Evolutionary conservation across 2,797 vertebrate species (phyloP), one percentile per base, ranked within the genome.

Genomic region (Enoplosus armatus): DNA sequence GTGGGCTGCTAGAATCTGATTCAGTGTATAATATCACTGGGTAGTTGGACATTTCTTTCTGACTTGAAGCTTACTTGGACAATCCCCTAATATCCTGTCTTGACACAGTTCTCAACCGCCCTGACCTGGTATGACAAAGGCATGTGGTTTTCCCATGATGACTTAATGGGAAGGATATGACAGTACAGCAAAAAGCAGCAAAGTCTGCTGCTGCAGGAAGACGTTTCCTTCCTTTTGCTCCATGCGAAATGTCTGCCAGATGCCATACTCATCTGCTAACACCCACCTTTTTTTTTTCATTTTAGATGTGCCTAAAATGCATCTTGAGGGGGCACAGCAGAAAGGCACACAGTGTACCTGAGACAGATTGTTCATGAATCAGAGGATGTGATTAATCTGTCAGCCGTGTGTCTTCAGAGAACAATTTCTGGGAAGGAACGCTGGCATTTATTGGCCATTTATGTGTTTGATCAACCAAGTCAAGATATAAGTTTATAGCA

Each of bases 101-200:
- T 43, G 24, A 41, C 35, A 53, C 29, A 11, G 50, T 26, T 33
- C 1, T 51, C 12, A 16, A 37, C 59, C 29, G 26, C 2, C 15
- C 24, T 9, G 20, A 41, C 67, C 12, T 26, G 24, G 9, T 24
- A 2, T 81, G 66, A 70, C 33, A 61, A 60, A 50, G 6, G 8
- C 18, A 43, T 83, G 75, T 61, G 73, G 27, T 82, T 86, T 90
- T 85, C 58, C 77, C 72, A 47, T 70, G 47, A 62, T 91, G 79
- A 86, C 43, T 82, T 6, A 69, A 59, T 70, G 24, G 73, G 79
- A 85, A 83, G 83, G 74, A 90, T 82, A 12, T 90, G 77, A 73
- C 64, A 67, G 74, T 60, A n/a, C n/a, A n/a, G n/a, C n/a, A n/a
- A n/a, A n/a, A n/a, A 78, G 54, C 41, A 47, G 79, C 39, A 54